A percentile compares a stretch with the other conserved stretches of the same genome.
phyloP scores from a whole-genome alignment of 2,797 vertebrate species.

The Syncerus caffer region DNA sequence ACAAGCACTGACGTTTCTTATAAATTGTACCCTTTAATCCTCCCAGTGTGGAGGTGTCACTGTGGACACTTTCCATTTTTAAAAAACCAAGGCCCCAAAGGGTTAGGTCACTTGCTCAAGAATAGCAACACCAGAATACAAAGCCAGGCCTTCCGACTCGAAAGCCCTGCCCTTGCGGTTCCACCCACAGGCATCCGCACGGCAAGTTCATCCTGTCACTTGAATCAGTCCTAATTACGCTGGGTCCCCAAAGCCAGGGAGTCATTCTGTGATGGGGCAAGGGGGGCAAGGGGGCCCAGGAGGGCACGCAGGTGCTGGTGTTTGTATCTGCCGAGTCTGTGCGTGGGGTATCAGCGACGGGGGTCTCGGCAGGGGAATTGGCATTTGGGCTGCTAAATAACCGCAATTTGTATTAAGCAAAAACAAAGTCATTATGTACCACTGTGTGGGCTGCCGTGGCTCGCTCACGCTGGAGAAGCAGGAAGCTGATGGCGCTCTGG shows the following conservation, averaged over 20 bases:
- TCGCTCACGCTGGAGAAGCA: neutral
- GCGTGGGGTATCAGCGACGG: neutral
- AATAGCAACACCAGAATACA: neutral
- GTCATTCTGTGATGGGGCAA: neutral
- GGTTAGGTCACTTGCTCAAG: neutral
- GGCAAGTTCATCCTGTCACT: neutral
- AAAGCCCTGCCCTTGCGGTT: neutral
- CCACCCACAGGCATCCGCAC: rapidly evolving
- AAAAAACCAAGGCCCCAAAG: neutral
- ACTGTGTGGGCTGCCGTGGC: neutral
- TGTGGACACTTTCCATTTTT: neutral
- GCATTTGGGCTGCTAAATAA: constrained; percentile 73
- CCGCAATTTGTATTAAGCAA: constrained; percentile 62
- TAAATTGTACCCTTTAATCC: neutral
- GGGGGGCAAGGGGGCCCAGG: too few relatives aligned
- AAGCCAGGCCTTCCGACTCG: neutral
- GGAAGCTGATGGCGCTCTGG: neutral
- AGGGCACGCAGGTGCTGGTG: neutral
- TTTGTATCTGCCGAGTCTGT: neutral
- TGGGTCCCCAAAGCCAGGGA: neutral
- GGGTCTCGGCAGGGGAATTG: constrained; percentile 58
- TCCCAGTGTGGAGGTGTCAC: too few relatives aligned
- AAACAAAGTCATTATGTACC: constrained; percentile 59
- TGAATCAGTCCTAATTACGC: neutral
- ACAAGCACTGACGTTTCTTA: neutral